Evolutionary conservation across 2,113 vertebrate species (phyloP), one percentile per base, ranked within the genome.

Genomic region (Meles meles): DNA sequence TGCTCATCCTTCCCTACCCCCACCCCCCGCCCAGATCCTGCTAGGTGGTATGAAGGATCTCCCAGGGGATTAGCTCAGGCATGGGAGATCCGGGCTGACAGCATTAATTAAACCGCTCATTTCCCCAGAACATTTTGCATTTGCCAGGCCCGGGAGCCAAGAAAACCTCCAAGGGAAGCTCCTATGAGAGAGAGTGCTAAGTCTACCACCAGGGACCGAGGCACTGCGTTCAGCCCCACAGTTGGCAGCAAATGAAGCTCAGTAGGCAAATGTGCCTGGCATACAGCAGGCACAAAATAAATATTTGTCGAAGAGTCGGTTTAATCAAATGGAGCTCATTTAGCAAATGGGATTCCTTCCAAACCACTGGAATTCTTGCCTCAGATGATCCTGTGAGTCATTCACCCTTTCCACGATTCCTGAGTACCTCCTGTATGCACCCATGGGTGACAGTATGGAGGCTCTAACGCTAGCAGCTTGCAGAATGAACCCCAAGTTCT

Each of bases 61-160:
- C 97, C 77, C 49, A 39, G 57, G 79, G 87, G 80, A 90, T 25
- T 44, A 49, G 65, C 72, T 52, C 80, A 90, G 92, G 71, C 83
- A n/a, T 21, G 49, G 57, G 92, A 85, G 80, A 71, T 23, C 49
- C 15, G 57, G 61, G 88, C 80, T 29, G 63, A 94, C 9, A 93
- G 65, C 69, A 52, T 93, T 97, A 97, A 97, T 97, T 95, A 97
- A 97, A 91, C 57, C 49, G 84, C 71, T 92, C n/a, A n/a, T 95
- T 92, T 80, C 72, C 95, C 74, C 55, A 67, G 85, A 93, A 96
- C 71, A 29, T 74, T 97, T 92, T 90, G 93, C 61, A 94, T 42
- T 42, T 61, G 87, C 90, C 71, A 90, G 94, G 49, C 71, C 85
- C 10, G 4, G 47, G 39, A 97, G 88, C 89, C 92, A 94, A 96